These are phyloP conservation scores for Drosophila niveifrons DNA, from an alignment of 2,888 invertebrate species.

Conservation along the genomic window DNA sequence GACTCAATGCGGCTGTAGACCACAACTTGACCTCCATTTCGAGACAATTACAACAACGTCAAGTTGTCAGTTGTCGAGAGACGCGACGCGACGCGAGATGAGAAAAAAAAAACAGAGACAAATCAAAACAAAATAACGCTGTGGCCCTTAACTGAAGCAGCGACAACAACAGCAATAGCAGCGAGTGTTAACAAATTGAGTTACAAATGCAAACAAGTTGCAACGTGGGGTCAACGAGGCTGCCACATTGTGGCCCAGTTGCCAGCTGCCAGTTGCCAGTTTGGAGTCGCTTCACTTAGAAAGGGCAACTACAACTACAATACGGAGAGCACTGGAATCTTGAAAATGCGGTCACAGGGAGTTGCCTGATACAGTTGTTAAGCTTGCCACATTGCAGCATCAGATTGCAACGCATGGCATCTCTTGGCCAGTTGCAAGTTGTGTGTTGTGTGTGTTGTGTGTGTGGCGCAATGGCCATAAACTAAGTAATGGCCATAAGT, in stretches of 20 bases:
- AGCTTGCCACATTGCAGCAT: conserved; percentile 50
- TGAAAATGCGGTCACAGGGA: conserved; percentile 44
- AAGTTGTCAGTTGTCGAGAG: conserved; percentile 23
- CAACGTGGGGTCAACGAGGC: conserved; percentile 60
- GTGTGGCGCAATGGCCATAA: conserved; percentile 70
- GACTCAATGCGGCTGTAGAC: conserved; percentile 67
- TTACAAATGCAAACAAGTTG: conserved; percentile 46
- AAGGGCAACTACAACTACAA: conserved; percentile 52
- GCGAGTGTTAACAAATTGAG: conserved; percentile 53
- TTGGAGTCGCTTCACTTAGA: conserved; percentile 24
- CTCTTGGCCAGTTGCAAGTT: background rate
- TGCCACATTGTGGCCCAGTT: conserved; percentile 40
- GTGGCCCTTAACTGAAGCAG: conserved; percentile 45
- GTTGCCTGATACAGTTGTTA: conserved; percentile 48
- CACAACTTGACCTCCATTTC: conserved; percentile 76
- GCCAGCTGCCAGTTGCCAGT: conserved; percentile 11
- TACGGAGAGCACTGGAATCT: conserved; percentile 7
- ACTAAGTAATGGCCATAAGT: conserved; percentile 51
- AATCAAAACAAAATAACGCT: conserved; percentile 61
- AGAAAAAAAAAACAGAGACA: conserved; percentile 19
- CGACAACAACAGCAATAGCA: conserved; percentile 20
- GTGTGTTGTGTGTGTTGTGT: conserved; percentile 10
- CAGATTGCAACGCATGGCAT: conserved; percentile 13
- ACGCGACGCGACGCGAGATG: conserved; percentile 8
- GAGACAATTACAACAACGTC: conserved; percentile 57